phyloP scores from a whole-genome alignment of 2,797 vertebrate species.

The Eulemur coronatus region DNA sequence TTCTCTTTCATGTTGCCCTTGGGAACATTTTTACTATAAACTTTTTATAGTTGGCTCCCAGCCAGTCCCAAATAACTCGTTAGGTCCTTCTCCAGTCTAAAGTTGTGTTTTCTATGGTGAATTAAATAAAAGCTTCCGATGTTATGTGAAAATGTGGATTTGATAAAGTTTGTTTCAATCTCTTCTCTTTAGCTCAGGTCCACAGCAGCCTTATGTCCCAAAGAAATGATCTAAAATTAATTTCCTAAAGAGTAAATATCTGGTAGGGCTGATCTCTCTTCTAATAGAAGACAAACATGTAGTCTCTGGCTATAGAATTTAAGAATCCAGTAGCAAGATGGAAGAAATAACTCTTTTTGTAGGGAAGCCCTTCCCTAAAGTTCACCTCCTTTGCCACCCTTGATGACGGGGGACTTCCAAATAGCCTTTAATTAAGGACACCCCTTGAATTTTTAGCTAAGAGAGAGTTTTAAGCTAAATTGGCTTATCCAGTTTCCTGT shows the following conservation, averaged over 20 bases:
- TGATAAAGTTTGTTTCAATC: background rate
- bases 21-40: background rate
- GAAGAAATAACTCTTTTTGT: background rate
- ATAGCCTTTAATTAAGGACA: background rate
- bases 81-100: background rate
- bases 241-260: background rate
- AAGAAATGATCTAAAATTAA: background rate
- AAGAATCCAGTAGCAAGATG: background rate
- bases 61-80: background rate
- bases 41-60: background rate
- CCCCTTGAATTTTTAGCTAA: constrained; percentile 25
- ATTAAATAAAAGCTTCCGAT: background rate
- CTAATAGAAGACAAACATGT: background rate
- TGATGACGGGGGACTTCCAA: background rate
- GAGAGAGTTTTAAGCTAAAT: constrained; percentile 10
- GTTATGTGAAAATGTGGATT: background rate
- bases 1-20: background rate
- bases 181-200: background rate
- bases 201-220: background rate
- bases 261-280: background rate
- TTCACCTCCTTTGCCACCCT: background rate
- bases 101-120: background rate
- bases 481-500: background rate
- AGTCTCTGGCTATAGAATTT: background rate
- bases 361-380: background rate